phyloP scores from a whole-genome alignment of 2,113 vertebrate genomes.

The Scopus umbretta region DNA sequence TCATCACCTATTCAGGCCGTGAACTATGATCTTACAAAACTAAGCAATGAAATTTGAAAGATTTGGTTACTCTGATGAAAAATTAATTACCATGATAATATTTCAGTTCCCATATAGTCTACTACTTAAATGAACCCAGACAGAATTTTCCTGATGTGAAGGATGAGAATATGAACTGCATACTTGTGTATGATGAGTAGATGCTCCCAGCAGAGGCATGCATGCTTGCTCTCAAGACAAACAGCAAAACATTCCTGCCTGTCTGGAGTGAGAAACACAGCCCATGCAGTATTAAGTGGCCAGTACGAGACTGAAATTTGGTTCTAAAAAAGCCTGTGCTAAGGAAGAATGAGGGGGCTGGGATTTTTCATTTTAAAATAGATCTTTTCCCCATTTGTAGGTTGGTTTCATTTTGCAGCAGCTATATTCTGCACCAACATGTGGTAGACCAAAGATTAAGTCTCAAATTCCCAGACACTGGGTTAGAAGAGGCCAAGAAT shows the following conservation, averaged over 20 bases:
- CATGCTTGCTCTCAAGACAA: neutral
- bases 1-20: neutral
- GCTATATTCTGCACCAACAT: constrained; percentile 60
- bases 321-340: constrained; percentile 44
- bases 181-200: neutral
- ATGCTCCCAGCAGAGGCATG: neutral
- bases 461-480: constrained; percentile 72
- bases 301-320: constrained; percentile 20
- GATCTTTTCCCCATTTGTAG: constrained; percentile 19
- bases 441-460: constrained; percentile 59
- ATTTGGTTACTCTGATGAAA: neutral
- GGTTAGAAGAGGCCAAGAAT: constrained; percentile 63
- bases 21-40: neutral
- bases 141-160: neutral
- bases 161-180: neutral
- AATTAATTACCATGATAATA: neutral
- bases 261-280: constrained; percentile 40
- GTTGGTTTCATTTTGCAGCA: constrained; percentile 44
- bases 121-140: neutral
- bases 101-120: neutral
- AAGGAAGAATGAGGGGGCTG: neutral
- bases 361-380: constrained; percentile 66
- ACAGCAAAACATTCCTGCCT: constrained; percentile 45
- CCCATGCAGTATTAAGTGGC: neutral
- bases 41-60: neutral